These are phyloP conservation scores for Chiridota heheva DNA, from an alignment of 35 echinoderm and acorn worm species.

Conservation along the genomic window DNA sequence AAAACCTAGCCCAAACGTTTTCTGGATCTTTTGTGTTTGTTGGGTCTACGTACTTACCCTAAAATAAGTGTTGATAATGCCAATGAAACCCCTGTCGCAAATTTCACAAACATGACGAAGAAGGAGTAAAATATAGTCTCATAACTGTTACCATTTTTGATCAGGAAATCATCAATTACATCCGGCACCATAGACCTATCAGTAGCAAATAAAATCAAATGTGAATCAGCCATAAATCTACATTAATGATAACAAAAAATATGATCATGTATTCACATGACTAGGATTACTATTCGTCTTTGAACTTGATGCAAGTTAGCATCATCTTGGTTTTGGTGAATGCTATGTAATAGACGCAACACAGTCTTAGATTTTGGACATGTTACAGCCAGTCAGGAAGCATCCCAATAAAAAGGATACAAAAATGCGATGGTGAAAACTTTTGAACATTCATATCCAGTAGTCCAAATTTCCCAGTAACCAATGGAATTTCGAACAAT, in stretches of 20 bases:
- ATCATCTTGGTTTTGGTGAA: not conserved
- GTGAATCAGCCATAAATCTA: no score
- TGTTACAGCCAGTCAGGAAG: no score
- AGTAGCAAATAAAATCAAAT: slow-evolving; percentile 1
- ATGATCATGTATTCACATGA: not conserved
- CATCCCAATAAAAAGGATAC: no score
- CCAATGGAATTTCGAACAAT: no score
- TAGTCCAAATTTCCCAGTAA: no score
- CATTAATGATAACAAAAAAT: not conserved
- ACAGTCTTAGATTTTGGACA: no score
- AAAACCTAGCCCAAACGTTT: no score
- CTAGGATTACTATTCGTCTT: not conserved
- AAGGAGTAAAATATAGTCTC: slow-evolving; percentile 98
- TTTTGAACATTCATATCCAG: no score
- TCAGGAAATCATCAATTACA: slow-evolving; percentile 85
- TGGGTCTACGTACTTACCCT: slow-evolving; percentile 84
- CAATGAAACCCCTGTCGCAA: slow-evolving; percentile 68
- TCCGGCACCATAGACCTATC: slow-evolving; percentile 91
- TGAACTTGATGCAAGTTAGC: not conserved
- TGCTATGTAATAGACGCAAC: no score
- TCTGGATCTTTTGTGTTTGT: no score
- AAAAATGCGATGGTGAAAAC: no score
- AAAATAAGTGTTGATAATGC: slow-evolving; percentile 68
- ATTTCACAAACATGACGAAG: slow-evolving; percentile 91
- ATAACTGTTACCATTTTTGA: slow-evolving; percentile 71